phyloP scores from a whole-genome alignment of 1,140 invertebrate species.

The Chymomyza costata region DNA sequence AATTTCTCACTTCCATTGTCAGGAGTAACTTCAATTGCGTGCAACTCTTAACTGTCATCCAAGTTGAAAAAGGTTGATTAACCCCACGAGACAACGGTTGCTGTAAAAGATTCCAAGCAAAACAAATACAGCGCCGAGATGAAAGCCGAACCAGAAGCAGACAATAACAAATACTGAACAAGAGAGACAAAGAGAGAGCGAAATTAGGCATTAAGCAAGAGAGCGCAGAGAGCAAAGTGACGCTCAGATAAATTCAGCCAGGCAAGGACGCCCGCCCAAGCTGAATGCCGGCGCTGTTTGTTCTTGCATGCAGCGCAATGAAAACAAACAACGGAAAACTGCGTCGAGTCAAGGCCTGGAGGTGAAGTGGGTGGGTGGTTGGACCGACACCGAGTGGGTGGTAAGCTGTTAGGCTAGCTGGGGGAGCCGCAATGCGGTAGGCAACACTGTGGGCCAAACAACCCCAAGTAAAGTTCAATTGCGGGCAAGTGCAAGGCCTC shows the following conservation, averaged over 20 bases:
- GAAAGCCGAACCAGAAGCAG: conserved; percentile 25
- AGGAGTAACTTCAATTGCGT: conserved; percentile 33
- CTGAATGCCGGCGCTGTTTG: conserved; percentile 38
- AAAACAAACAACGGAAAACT: too few species aligned
- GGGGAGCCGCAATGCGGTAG: background rate
- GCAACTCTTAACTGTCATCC: conserved; percentile 10
- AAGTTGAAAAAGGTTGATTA: conserved; percentile 51
- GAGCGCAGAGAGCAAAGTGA: background rate
- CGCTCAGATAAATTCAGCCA: conserved; percentile 59
- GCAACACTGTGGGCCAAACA: conserved; percentile 26
- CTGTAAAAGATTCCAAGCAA: too few species aligned
- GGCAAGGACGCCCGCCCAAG: conserved; percentile 1
- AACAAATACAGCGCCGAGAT: conserved; percentile 16
- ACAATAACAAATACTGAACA: conserved; percentile 13
- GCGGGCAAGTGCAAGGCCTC: conserved; percentile 59
- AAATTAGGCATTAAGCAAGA: background rate
- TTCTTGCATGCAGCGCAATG: background rate
- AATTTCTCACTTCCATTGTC: conserved; percentile 39
- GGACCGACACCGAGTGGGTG: conserved; percentile 3
- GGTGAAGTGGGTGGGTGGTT: too few species aligned
- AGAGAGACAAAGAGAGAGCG: too few species aligned
- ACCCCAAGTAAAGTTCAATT: conserved; percentile 56
- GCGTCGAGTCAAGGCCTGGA: too few species aligned
- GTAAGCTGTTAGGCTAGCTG: background rate
- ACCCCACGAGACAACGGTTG: conserved; percentile 26